Evolutionary conservation across 2,888 invertebrate genomes (phyloP).

Genomic region (Itoplectis maculator): DNA sequence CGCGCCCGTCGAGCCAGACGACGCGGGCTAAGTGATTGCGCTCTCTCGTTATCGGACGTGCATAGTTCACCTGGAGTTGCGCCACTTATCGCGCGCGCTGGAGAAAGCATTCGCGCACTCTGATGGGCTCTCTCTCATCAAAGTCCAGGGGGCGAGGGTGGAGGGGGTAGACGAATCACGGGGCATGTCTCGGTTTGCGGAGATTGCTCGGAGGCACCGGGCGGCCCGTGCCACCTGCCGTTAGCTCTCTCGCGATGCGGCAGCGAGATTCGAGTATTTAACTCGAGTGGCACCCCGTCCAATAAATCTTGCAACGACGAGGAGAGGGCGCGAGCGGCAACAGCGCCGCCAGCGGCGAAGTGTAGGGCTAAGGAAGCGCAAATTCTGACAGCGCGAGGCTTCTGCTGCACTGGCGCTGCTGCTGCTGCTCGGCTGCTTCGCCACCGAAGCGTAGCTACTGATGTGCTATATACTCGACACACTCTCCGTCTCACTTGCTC

Average conservation of each 20-base stretch:
- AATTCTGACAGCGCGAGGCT: slow-evolving; percentile 41
- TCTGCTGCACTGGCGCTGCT: not conserved
- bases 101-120: slow-evolving; percentile 20
- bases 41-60: slow-evolving; percentile 35
- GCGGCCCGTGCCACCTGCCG: slow-evolving; percentile 15
- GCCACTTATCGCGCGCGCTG: not conserved
- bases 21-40: slow-evolving; percentile 22
- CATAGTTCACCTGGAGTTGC: slow-evolving; percentile 29
- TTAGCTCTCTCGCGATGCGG: slow-evolving; percentile 24
- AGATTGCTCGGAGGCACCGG: slow-evolving; percentile 47
- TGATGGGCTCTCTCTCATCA: slow-evolving; percentile 20
- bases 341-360: not conserved
- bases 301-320: slow-evolving; percentile 60
- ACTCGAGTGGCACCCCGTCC: slow-evolving; percentile 61
- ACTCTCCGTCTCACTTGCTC: no score
- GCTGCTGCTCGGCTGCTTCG: not conserved
- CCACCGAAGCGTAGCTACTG: slow-evolving; percentile 5
- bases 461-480: slow-evolving; percentile 6
- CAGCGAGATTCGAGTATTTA: slow-evolving; percentile 49
- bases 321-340: slow-evolving; percentile 23
- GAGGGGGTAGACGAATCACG: no score
- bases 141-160: not conserved
- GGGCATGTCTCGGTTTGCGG: slow-evolving; percentile 17
- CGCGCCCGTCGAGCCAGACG: no score
- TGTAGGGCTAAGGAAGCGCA: slow-evolving; percentile 34